Evolutionary conservation across 1,140 invertebrate species (phyloP).

Genomic region (Zophobas atratus): DNA sequence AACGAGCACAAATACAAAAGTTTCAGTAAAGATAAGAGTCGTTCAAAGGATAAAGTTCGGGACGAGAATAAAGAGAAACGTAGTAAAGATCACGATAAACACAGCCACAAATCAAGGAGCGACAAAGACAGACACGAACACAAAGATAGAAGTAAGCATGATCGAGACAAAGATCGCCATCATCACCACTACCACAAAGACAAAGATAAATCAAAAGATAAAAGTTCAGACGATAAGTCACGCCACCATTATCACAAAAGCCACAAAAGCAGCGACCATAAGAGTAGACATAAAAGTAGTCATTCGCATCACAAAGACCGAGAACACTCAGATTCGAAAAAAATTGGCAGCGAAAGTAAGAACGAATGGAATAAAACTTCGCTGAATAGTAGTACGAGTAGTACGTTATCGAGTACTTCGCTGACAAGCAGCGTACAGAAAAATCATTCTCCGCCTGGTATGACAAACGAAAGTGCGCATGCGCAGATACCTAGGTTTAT

Average conservation of each 20-base stretch:
- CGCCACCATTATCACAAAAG: constrained; percentile 48
- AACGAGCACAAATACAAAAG: constrained; percentile 52
- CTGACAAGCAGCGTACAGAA: neutral
- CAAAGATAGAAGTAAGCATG: constrained; percentile 57
- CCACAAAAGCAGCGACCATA: constrained; percentile 49
- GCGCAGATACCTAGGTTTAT: constrained; percentile 3
- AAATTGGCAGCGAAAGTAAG: constrained; percentile 6
- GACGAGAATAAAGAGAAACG: constrained; percentile 54
- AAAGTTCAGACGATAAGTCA: constrained; percentile 44
- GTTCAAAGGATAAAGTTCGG: constrained; percentile 50
- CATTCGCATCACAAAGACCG: constrained; percentile 43
- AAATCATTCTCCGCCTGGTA: neutral
- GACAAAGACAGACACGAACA: constrained; percentile 55
- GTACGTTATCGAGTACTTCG: constrained; percentile 6
- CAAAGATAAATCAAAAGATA: constrained; percentile 34
- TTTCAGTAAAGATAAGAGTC: constrained; percentile 49
- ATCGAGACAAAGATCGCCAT: constrained; percentile 49
- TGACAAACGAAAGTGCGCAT: neutral
- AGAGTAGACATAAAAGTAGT: constrained; percentile 46
- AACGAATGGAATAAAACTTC: constrained; percentile 8
- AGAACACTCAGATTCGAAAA: constrained; percentile 31
- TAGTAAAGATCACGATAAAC: constrained; percentile 54
- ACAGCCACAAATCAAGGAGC: constrained; percentile 54
- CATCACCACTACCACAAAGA: constrained; percentile 44
- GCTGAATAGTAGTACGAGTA: constrained; percentile 3